A percentile compares a stretch with the other conserved stretches of the same genome.
Evolutionary conservation across 2,888 invertebrate genomes (phyloP).

Genomic region (Biston stratarius): DNA sequence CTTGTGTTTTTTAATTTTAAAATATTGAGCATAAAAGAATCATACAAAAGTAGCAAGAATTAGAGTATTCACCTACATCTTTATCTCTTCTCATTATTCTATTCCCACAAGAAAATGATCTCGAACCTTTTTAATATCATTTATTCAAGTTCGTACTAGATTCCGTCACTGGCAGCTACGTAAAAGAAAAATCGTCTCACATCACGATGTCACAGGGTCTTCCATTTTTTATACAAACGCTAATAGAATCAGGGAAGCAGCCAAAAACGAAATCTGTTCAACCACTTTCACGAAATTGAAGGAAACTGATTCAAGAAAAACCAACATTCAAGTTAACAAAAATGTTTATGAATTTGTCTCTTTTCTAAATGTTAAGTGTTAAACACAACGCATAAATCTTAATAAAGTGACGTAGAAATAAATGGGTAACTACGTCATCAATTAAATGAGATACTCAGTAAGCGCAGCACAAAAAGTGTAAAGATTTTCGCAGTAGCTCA

Average conservation of each 20-base stretch:
- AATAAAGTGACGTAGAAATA: neutral
- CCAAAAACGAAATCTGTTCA: conserved; percentile 18
- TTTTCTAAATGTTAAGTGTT: neutral
- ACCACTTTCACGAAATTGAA: conserved; percentile 13
- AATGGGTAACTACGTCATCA: too few species aligned
- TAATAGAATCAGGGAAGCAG: conserved; percentile 28
- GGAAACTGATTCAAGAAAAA: conserved; percentile 7
- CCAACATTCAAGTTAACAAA: neutral
- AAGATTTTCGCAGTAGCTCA: conserved; percentile 11
- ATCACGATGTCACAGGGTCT: conserved; percentile 19
- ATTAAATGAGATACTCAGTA: neutral
- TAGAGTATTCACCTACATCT: neutral
- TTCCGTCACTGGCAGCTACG: conserved; percentile 11
- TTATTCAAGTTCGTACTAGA: conserved; percentile 23
- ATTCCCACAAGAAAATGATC: neutral
- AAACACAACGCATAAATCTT: too few species aligned
- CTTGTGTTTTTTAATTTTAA: too few species aligned
- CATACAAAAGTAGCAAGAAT: too few species aligned
- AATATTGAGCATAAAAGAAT: too few species aligned
- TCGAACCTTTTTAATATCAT: conserved; percentile 13
- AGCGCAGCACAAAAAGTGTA: conserved; percentile 4
- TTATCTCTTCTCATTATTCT: neutral
- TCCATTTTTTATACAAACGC: conserved; percentile 31
- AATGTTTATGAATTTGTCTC: too few species aligned
- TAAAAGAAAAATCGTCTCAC: conserved; percentile 31